Conservation (phyloP, 1,140 invertebrate genomes). For the Acromyrmex heyeri region DNA sequence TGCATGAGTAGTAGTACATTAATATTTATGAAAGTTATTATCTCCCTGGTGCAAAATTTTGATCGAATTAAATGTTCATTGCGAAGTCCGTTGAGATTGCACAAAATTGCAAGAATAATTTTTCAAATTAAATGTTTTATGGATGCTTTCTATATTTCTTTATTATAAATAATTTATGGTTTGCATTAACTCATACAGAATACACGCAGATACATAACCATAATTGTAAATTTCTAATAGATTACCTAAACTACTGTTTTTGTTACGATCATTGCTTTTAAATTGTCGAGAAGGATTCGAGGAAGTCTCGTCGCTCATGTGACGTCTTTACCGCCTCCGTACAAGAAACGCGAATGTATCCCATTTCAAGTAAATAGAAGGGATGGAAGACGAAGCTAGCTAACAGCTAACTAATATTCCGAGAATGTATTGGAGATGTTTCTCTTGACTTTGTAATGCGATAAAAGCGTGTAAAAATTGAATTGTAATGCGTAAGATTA, state of each 20-base stretch:
- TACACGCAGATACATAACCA: neutral
- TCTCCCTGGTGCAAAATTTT: neutral
- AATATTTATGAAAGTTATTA: constrained; percentile 54
- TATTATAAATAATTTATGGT: constrained; percentile 20
- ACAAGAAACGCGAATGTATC: neutral
- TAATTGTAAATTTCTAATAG: neutral
- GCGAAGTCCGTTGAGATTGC: neutral
- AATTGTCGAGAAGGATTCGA: neutral
- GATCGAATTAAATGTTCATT: constrained; percentile 24
- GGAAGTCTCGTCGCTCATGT: neutral
- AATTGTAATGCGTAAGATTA: constrained; percentile 17
- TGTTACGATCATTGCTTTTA: neutral
- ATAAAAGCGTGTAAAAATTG: neutral
- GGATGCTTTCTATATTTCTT: neutral
- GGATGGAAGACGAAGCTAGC: neutral
- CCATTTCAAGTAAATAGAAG: neutral
- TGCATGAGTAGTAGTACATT: neutral
- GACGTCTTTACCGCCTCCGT: neutral
- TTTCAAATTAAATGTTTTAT: neutral
- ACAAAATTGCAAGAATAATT: constrained; percentile 4
- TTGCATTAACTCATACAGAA: neutral
- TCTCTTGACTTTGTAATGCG: neutral
- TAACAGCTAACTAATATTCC: neutral
- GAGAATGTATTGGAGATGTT: neutral
- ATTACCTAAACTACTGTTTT: too few species aligned